These are phyloP conservation scores for Neodiprion fabricii DNA, from an alignment of 1,140 invertebrate species.

Conservation along the genomic window DNA sequence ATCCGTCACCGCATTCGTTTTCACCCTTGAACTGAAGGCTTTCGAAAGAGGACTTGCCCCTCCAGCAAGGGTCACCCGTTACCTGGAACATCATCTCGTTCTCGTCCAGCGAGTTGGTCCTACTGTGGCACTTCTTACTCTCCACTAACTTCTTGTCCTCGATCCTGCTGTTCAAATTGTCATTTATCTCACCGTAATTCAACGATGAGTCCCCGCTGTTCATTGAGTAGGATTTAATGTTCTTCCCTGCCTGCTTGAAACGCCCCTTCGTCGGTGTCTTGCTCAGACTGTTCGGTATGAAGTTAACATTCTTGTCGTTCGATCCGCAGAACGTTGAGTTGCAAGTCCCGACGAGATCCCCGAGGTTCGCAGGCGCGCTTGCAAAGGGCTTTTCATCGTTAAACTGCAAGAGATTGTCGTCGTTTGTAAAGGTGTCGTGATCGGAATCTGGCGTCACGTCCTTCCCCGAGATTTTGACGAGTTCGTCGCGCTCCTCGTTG, in stretches of 20 bases:
- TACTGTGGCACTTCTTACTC: conserved; percentile 36
- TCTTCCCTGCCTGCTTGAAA: conserved; percentile 33
- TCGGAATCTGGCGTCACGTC: background rate
- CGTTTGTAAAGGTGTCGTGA: conserved; percentile 13
- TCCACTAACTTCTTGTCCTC: conserved; percentile 34
- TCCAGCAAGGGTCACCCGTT: conserved; percentile 14
- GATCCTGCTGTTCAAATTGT: conserved; percentile 38
- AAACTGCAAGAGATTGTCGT: conserved; percentile 26
- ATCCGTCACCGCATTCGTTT: conserved; percentile 8
- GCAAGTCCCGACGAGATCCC: background rate
- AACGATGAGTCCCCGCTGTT: background rate
- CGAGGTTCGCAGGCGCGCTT: background rate
- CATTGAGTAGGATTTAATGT: conserved; percentile 33
- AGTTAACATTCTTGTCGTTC: conserved; percentile 36
- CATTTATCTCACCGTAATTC: conserved; percentile 29
- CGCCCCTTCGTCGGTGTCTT: conserved; percentile 33
- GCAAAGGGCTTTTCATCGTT: conserved; percentile 25
- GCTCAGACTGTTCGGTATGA: conserved; percentile 42
- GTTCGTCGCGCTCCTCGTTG: conserved; percentile 28
- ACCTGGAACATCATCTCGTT: conserved; percentile 37
- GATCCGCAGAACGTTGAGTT: conserved; percentile 20
- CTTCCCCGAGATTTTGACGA: background rate
- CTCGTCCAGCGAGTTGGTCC: conserved; percentile 43
- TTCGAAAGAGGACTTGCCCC: conserved; percentile 29
- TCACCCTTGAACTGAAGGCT: conserved; percentile 6